A percentile compares a stretch with the other conserved stretches of the same genome.
Evolutionary conservation across 2,113 vertebrate genomes (phyloP).

Genomic region (Nothobranchius furzeri): DNA sequence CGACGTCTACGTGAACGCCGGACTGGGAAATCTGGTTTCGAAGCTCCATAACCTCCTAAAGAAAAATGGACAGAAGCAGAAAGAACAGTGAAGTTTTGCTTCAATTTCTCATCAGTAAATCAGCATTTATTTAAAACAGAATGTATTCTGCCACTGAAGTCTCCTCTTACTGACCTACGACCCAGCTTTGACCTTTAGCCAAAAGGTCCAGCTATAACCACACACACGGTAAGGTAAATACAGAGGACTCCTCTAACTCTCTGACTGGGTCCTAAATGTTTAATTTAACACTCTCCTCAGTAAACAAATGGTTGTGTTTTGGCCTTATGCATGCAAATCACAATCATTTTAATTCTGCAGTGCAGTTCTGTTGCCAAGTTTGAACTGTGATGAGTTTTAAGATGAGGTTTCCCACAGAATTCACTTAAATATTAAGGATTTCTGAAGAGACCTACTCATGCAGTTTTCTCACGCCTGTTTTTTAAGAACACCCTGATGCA

Average conservation of each 20-base stretch:
- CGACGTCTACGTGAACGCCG: constrained; percentile 91
- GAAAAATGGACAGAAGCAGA: background rate
- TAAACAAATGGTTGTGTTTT: constrained; percentile 52
- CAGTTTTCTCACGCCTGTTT: constrained; percentile 16
- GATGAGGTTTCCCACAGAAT: constrained; percentile 46
- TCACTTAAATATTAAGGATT: constrained; percentile 44
- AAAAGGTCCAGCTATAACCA: constrained; percentile 28
- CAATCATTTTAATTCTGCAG: constrained; percentile 50
- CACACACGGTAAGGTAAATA: constrained; percentile 36
- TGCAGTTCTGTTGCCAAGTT: constrained; percentile 35
- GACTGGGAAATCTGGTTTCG: constrained; percentile 85
- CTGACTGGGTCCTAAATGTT: constrained; percentile 6
- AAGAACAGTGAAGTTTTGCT: background rate
- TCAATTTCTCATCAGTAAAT: background rate
- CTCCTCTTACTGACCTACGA: constrained; percentile 1
- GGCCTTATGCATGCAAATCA: constrained; percentile 19
- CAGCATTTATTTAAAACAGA: background rate
- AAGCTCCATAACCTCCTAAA: constrained; percentile 86
- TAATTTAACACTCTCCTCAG: constrained; percentile 24
- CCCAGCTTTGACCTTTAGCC: constrained; percentile 1
- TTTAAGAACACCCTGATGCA: constrained; percentile 4
- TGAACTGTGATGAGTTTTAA: constrained; percentile 25
- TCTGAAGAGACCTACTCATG: constrained; percentile 7
- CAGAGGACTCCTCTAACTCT: constrained; percentile 3
- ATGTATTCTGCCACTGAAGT: background rate